Evolutionary conservation across 2,888 invertebrate species (phyloP).

Genomic region (Drosophila koepferae): DNA sequence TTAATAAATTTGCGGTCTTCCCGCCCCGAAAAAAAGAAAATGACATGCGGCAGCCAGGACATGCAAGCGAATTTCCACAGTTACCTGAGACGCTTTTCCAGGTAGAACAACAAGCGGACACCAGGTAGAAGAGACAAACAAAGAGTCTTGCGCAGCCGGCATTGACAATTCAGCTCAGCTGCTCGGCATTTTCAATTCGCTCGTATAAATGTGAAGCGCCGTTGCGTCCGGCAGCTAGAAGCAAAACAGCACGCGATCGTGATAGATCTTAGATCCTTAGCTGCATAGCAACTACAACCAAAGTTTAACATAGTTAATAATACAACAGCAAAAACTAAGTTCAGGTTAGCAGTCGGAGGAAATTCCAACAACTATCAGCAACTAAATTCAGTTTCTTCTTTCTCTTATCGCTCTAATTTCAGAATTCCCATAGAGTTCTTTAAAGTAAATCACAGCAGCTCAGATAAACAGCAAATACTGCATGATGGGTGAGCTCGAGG

Average conservation of each 20-base stretch:
- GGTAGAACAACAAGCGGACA: slow-evolving; percentile 42
- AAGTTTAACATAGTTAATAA: slow-evolving; percentile 53
- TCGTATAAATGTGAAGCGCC: slow-evolving; percentile 52
- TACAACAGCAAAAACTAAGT: slow-evolving; percentile 23
- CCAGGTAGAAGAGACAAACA: slow-evolving; percentile 53
- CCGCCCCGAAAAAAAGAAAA: slow-evolving; percentile 61
- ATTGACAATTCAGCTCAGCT: slow-evolving; percentile 49
- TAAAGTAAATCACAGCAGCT: slow-evolving; percentile 38
- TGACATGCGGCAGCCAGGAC: slow-evolving; percentile 39
- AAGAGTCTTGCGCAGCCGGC: slow-evolving; percentile 45
- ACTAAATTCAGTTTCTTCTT: not conserved
- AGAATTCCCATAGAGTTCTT: slow-evolving; percentile 65
- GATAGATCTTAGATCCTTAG: slow-evolving; percentile 80
- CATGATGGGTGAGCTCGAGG: slow-evolving; percentile 84
- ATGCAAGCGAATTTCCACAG: slow-evolving; percentile 57
- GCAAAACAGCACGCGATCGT: slow-evolving; percentile 71
- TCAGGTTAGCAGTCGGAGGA: slow-evolving; percentile 37
- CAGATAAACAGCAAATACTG: slow-evolving; percentile 4
- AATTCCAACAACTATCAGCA: not conserved
- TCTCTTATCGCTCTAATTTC: not conserved
- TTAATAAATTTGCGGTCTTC: slow-evolving; percentile 81
- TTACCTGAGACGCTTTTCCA: slow-evolving; percentile 67
- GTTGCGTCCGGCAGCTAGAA: slow-evolving; percentile 59
- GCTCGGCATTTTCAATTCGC: slow-evolving; percentile 28
- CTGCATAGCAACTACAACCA: slow-evolving; percentile 55